Base-by-base conservation (phyloP, 2,113 vertebrate genomes). In the Trematocara marginatum region DNA sequence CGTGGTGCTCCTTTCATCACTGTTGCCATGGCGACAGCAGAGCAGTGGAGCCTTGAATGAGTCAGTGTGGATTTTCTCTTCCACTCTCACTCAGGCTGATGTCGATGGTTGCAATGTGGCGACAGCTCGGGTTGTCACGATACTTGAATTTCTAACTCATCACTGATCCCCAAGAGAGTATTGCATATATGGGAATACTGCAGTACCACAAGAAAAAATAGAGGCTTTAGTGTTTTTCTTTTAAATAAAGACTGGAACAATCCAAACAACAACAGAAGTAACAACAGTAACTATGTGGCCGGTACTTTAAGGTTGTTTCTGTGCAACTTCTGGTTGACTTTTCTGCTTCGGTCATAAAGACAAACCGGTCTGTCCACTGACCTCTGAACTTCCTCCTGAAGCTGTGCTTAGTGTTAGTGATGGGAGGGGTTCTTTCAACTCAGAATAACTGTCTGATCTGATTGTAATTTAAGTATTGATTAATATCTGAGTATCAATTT, bases 21-120 rank as follows among this genome's bases (percentile, higher is more conserved):
- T 78, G 94, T 95, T 93, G 76, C 92, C 90, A 61, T 87, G 92
- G 93, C 2, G 12, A 93, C 83, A 3, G 64, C 82, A 5, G 61
- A 79, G 81, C 56, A 16, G 64, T 85, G 1, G 34, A 12, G 80
- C 84, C 69, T 20, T 56, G 79, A 38, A 74, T 79, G 80, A 78
- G 38, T 82, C 16, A 74, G 53, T 40, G 29, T 54, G 40, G 83
- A 56, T 82, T 80, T 64, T 52, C 20, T 40, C 12, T 15, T 61
- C 23, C 35, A 20, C 40, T 29, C 18, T 18, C 18, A 11, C 42
- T 61, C 31, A 12, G 69, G n/a, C 42, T 34, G 38, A 42, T 45
- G 35, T 52, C 31, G 38, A 35, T 15, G 40, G 81, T 31, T 29
- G 15, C 16, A 31, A 47, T 76, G 42, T 18, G 42, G 42, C 4